Conservation (phyloP, 2,113 vertebrate genomes). For the Austrofundulus limnaeus region DNA sequence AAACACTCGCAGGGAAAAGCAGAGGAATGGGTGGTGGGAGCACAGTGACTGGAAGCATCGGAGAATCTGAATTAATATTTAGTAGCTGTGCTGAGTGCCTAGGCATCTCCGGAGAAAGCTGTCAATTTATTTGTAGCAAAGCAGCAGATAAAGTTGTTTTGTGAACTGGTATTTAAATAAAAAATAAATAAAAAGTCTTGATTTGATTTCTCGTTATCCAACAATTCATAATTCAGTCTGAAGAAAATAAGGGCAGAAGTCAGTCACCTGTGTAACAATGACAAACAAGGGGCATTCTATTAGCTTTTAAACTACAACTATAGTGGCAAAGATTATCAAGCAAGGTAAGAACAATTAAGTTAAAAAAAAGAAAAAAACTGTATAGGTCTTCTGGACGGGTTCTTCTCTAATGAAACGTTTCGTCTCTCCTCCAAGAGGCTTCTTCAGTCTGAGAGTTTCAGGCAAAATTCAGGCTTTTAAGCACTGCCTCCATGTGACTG, state of each 20-base stretch:
- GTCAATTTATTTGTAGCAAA: neutral
- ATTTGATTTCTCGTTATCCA: neutral
- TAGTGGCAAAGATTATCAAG: no score
- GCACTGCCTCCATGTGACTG: no score
- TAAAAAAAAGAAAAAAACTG: no score
- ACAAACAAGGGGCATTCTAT: constrained; percentile 6
- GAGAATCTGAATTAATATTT: neutral
- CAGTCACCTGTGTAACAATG: constrained; percentile 17
- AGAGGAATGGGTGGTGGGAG: neutral
- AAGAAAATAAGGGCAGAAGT: neutral
- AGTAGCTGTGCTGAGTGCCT: neutral
- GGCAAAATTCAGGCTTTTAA: no score
- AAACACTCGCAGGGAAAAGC: neutral
- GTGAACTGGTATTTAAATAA: neutral
- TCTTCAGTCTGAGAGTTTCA: no score
- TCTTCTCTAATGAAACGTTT: no score
- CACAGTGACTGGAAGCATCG: neutral
- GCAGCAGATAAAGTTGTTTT: neutral
- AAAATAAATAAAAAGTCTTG: no score
- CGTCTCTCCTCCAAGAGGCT: no score
- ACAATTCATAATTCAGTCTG: neutral
- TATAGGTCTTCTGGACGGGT: no score
- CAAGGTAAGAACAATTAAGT: no score
- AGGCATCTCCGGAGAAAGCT: neutral
- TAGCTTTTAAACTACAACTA: constrained; percentile 3